Evolutionary conservation across 2,797 vertebrate species (phyloP).

Genomic region (Brachymystax lenok): DNA sequence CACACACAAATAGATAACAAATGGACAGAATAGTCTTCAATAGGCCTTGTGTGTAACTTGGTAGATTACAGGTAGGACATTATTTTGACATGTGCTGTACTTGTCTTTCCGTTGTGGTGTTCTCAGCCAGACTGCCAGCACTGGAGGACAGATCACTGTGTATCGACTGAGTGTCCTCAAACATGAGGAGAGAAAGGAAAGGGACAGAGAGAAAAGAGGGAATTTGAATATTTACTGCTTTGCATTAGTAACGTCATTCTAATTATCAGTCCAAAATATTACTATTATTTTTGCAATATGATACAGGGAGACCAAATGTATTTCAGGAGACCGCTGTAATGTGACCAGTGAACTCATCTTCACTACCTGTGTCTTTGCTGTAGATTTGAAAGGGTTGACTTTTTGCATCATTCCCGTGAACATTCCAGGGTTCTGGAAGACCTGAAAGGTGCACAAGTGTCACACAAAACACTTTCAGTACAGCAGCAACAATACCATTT

Average conservation of each 20-base stretch:
- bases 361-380: slow-evolving; percentile 15
- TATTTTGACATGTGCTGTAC: slow-evolving; percentile 24
- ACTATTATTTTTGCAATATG: not conserved
- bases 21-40: not conserved
- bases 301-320: not conserved
- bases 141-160: slow-evolving; percentile 47
- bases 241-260: not conserved
- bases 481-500: slow-evolving; percentile 5
- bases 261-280: not conserved
- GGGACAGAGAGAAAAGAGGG: not conserved
- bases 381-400: slow-evolving; percentile 25
- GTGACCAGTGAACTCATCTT: not conserved
- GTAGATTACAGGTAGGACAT: no score
- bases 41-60: no score
- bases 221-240: not conserved
- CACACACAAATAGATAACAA: not conserved
- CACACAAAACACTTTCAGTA: not conserved
- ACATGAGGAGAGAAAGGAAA: not conserved
- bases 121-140: slow-evolving; percentile 50
- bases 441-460: not conserved
- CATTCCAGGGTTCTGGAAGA: slow-evolving; percentile 26
- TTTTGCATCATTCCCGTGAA: slow-evolving; percentile 25
- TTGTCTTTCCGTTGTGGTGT: slow-evolving; percentile 39
- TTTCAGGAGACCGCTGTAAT: not conserved
- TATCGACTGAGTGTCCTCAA: slow-evolving; percentile 12